phyloP scores from a whole-genome alignment of 2,888 invertebrate species.

The Rhimphoctona megacephalus region DNA sequence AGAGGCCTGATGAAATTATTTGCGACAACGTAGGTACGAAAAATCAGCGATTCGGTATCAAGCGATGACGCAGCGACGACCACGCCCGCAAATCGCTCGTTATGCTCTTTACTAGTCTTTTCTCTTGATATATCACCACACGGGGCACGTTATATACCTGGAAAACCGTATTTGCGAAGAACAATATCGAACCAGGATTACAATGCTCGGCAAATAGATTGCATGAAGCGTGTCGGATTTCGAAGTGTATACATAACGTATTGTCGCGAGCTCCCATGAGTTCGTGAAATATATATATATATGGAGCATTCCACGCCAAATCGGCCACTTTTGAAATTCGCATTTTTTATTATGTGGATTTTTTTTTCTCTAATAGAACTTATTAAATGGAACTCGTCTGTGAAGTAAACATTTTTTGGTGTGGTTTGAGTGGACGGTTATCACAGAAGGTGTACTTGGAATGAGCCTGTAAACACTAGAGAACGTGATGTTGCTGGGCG shows the following conservation, averaged over 20 bases:
- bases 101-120: slow-evolving; percentile 35
- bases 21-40: slow-evolving; percentile 58
- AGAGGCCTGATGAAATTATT: slow-evolving; percentile 62
- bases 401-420: too few relatives aligned
- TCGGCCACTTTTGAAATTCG: too few relatives aligned
- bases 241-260: slow-evolving; percentile 68
- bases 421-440: too few relatives aligned
- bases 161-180: slow-evolving; percentile 78
- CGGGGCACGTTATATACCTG: slow-evolving; percentile 63
- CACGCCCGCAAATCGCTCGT: slow-evolving; percentile 42
- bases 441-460: too few relatives aligned
- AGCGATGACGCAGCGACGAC: slow-evolving; percentile 51
- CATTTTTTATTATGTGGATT: too few relatives aligned
- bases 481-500: too few relatives aligned
- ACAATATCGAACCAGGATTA: slow-evolving; percentile 81
- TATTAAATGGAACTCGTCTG: too few relatives aligned
- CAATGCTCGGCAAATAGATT: slow-evolving; percentile 81
- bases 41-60: slow-evolving; percentile 57
- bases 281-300: slow-evolving; percentile 35
- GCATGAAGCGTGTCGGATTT: slow-evolving; percentile 78
- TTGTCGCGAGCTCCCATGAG: slow-evolving; percentile 68
- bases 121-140: neutral
- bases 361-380: too few relatives aligned
- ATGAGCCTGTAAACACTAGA: too few relatives aligned
- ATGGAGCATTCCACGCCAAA: too few relatives aligned